A percentile compares a stretch with the other conserved stretches of the same genome.
phyloP scores from a whole-genome alignment of 2,797 vertebrate genomes.

The Podarcis lilfordi region DNA sequence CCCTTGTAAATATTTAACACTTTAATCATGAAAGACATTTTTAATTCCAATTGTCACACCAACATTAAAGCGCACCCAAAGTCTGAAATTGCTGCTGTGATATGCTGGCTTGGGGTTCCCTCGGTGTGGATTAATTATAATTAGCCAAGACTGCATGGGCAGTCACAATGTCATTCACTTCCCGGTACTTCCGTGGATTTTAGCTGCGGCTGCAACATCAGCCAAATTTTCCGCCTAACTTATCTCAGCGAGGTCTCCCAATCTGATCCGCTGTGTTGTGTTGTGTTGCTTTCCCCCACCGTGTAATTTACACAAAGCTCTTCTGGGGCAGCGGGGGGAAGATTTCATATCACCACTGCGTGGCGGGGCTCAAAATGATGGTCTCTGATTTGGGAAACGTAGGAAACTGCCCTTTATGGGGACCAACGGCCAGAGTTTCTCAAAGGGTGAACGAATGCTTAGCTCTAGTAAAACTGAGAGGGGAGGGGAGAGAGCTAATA shows the following conservation, averaged over 20 bases:
- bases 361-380: slow-evolving; percentile 38
- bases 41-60: slow-evolving; percentile 70
- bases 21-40: slow-evolving; percentile 71
- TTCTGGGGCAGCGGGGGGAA: slow-evolving; percentile 23
- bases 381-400: slow-evolving; percentile 48
- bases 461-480: slow-evolving; percentile 43
- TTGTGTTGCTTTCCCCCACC: slow-evolving; percentile 42
- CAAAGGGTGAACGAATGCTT: slow-evolving; percentile 63
- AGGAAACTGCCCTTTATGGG: slow-evolving; percentile 62
- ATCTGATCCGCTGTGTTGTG: slow-evolving; percentile 27
- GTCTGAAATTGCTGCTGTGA: slow-evolving; percentile 63
- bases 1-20: slow-evolving; percentile 70
- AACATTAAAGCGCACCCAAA: slow-evolving; percentile 51
- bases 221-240: slow-evolving; percentile 54
- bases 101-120: slow-evolving; percentile 62
- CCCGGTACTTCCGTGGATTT: slow-evolving; percentile 54
- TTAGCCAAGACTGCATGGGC: slow-evolving; percentile 58
- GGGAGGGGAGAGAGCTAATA: slow-evolving; percentile 57
- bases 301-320: slow-evolving; percentile 14
- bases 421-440: slow-evolving; percentile 60
- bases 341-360: slow-evolving; percentile 24
- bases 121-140: slow-evolving; percentile 63
- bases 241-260: slow-evolving; percentile 47
- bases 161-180: slow-evolving; percentile 67
- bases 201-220: slow-evolving; percentile 37